Percentiles rank a stretch among this genome's conserved stretches.
Conservation (phyloP, 1,140 invertebrate species). For the Rhyzopertha dominica region DNA sequence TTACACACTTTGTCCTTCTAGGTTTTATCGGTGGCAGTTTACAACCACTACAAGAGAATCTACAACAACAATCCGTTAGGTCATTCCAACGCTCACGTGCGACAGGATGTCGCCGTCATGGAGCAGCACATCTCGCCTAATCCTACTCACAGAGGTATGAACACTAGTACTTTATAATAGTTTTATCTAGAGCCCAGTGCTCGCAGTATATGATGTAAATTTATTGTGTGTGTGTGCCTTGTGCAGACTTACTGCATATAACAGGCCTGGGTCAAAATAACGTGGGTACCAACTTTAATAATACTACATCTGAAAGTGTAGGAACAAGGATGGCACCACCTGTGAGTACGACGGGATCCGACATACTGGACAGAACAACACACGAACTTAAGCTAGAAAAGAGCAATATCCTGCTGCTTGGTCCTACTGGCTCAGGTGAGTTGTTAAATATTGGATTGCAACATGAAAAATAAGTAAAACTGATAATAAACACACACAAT, state of each 20-base stretch:
- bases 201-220: too few species aligned
- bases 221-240: too few species aligned
- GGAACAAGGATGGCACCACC: constrained; percentile 8
- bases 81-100: constrained; percentile 44
- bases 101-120: constrained; percentile 50
- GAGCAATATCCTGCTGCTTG: constrained; percentile 94
- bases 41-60: constrained; percentile 98
- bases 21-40: constrained; percentile 96
- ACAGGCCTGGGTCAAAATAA: constrained; percentile 67
- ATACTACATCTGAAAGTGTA: constrained; percentile 11
- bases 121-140: constrained; percentile 64
- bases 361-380: constrained; percentile 78
- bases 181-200: too few species aligned
- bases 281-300: constrained; percentile 29
- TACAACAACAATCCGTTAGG: constrained; percentile 80
- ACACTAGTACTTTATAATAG: too few species aligned
- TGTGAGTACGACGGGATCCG: constrained; percentile 53
- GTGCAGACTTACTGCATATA: constrained; percentile 77
- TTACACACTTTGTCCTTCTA: constrained; percentile 20
- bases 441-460: too few species aligned
- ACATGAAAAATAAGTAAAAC: too few species aligned
- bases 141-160: constrained; percentile 67
- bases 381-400: constrained; percentile 92
- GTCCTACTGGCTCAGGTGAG: constrained; percentile 92
- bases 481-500: too few species aligned